Conservation (phyloP, 2,888 invertebrate species). For the Acronicta aceris region DNA sequence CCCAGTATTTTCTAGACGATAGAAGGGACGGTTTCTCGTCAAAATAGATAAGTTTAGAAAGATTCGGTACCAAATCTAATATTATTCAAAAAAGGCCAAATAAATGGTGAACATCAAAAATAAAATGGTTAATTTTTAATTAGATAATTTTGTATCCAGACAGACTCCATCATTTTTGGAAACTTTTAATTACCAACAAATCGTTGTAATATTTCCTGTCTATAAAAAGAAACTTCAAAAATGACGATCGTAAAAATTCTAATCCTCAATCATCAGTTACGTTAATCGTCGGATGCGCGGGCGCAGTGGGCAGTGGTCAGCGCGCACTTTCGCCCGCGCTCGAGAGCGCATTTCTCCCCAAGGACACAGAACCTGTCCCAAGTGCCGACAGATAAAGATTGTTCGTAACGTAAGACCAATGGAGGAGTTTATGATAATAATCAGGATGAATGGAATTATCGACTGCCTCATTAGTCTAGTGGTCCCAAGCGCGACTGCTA, state of each 20-base stretch:
- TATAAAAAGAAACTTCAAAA: constrained; percentile 14
- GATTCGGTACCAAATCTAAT: no score
- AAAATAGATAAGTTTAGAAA: no score
- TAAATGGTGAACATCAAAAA: no score
- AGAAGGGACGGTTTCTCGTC: no score
- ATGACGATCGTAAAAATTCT: constrained; percentile 27
- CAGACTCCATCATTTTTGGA: background rate
- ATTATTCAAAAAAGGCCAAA: no score
- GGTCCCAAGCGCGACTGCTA: no score
- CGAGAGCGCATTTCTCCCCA: constrained; percentile 66
- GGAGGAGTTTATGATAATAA: constrained; percentile 12
- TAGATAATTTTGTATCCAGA: background rate
- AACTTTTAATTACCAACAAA: background rate
- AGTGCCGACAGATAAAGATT: constrained; percentile 37
- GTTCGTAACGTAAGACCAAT: constrained; percentile 4
- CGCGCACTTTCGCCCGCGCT: constrained; percentile 66
- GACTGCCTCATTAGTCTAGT: no score
- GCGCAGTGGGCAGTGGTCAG: constrained; percentile 18
- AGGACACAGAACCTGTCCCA: constrained; percentile 67
- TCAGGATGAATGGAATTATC: no score
- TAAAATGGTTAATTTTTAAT: no score
- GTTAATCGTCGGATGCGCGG: constrained; percentile 21
- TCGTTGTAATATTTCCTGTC: background rate
- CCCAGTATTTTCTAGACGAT: no score
- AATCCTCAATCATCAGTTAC: constrained; percentile 32